Conservation (phyloP, 1,140 invertebrate genomes). For the Oncopeltus fasciatus region DNA sequence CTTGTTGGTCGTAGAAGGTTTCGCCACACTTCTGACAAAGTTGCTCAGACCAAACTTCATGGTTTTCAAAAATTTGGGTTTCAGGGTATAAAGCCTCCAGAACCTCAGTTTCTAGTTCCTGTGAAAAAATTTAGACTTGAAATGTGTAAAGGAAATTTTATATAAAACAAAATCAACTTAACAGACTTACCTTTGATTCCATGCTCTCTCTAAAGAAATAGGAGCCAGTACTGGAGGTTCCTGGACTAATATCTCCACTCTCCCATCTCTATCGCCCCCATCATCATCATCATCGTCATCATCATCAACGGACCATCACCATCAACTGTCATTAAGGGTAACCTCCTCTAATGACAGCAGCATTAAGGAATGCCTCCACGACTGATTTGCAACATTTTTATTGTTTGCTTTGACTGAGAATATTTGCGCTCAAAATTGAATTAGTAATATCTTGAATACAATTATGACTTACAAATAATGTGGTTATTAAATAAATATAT, state of each 20-base stretch:
- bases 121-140: not conserved
- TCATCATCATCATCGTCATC: not conserved
- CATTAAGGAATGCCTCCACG: not conserved
- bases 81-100: constrained; percentile 13
- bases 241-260: no score
- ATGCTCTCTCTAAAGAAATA: not conserved
- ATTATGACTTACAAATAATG: no score
- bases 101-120: constrained; percentile 7
- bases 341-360: constrained; percentile 2
- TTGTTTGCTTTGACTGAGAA: no score
- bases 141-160: no score
- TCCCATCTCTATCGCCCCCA: not conserved
- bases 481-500: no score
- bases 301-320: not conserved
- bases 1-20: constrained; percentile 2
- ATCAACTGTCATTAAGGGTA: constrained; percentile 3
- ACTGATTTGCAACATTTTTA: not conserved
- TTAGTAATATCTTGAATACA: no score
- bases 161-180: no score
- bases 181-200: not conserved
- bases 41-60: not conserved
- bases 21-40: constrained; percentile 7
- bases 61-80: constrained; percentile 12
- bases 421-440: no score
- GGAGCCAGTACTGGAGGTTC: not conserved